Conservation (phyloP, 2,113 vertebrate genomes). For the Chinchilla lanigera region DNA sequence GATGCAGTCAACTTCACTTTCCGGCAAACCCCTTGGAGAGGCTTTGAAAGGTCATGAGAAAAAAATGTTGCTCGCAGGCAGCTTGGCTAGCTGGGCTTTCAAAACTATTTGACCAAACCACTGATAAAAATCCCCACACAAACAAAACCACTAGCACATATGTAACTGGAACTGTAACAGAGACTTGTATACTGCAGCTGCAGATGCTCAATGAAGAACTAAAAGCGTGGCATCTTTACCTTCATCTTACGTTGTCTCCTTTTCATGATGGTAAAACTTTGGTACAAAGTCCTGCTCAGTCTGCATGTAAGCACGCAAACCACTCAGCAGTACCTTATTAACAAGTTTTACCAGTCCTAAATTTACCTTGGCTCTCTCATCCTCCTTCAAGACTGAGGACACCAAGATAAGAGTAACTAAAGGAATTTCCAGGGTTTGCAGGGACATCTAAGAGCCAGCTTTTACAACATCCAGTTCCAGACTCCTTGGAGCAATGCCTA, state of each 20-base stretch:
- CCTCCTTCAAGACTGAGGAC: background rate
- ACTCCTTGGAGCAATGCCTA: background rate
- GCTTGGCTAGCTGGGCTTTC: background rate
- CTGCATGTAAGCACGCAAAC: background rate
- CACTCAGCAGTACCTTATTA: background rate
- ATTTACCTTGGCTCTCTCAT: background rate
- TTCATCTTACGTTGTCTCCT: background rate
- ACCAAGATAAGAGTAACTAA: background rate
- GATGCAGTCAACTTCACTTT: background rate
- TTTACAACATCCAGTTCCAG: background rate
- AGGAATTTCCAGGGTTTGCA: background rate
- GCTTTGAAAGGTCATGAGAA: constrained; percentile 48
- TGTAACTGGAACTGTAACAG: background rate
- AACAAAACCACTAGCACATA: background rate
- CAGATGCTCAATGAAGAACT: background rate
- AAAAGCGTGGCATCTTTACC: background rate
- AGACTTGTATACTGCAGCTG: background rate
- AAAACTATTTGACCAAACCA: background rate
- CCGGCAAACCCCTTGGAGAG: background rate
- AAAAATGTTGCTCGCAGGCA: background rate
- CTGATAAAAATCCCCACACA: background rate
- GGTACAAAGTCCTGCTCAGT: background rate
- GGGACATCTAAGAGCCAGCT: background rate
- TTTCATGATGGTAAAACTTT: background rate
- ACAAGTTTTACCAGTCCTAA: background rate